Base-by-base conservation (phyloP, 2,888 invertebrate species). In the Pomacea canaliculata region DNA sequence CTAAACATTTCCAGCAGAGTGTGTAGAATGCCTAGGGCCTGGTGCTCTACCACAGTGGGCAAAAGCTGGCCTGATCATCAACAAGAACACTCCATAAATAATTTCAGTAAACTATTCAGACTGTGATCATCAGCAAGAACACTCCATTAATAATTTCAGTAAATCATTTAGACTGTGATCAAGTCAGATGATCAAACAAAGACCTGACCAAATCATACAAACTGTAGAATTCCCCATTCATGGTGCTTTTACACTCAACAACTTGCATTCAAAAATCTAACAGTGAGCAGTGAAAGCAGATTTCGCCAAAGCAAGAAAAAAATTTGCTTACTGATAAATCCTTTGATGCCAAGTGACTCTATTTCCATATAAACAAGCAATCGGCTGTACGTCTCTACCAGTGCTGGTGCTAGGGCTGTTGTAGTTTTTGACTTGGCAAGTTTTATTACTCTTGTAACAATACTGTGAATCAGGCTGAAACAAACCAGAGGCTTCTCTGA, bases 1-100 rank as follows among this genome's bases (percentile, higher is more conserved):
- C 96, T 97, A 90, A 98, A 97, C 97, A 98, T 98, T 91, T 98
- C 98, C 87, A 98, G 91, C 62, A 98, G 92, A 0, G 97, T 97
- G 89, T 98, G 97, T n/a, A 98, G 92, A 76, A 97, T 97, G 46
- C 96, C 96, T 97, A 97, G 97, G 0, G 97, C 96, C 85, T 97
- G 96, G 19, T 95, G 95, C 90, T 96, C 96, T 89, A 96, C 96
- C 63, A 97, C 97, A 49, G 95, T 95, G 0, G 98, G 97, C 82
- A 98, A 91, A 67, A 98, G 91, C 91, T 97, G 97, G 89, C 94
- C 95, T 95, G 76, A 67, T 71, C 68, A 51, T 12, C 16, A 7
- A 7, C 37, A 37, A 37, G 37, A 37, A 37, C 1, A 37, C 37
- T 37, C 37, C 37, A 37, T 37, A 1, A 37, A 37, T 37, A 37